Percentiles rank a stretch among this genome's conserved stretches.
phyloP scores from a whole-genome alignment of 2,113 vertebrate genomes.

The Melanotaenia duboulayi region DNA sequence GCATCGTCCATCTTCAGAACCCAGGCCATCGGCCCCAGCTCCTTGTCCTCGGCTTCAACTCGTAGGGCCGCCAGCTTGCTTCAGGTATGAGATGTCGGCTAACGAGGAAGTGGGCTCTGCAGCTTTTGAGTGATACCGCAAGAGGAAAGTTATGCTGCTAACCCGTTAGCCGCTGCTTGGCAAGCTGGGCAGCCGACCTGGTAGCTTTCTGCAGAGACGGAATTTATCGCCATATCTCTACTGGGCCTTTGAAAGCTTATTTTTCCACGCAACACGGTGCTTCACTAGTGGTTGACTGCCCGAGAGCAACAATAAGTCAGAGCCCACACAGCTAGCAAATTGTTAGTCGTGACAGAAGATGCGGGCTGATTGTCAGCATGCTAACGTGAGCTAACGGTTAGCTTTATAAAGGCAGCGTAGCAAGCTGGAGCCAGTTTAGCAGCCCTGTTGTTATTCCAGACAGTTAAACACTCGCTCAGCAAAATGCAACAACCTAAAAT shows the following conservation, averaged over 20 bases:
- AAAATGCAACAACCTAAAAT: constrained; percentile 23
- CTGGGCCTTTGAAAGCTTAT: constrained; percentile 8
- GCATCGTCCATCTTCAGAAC: constrained; percentile 96
- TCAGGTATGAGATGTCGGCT: constrained; percentile 60
- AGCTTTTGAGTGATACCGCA: constrained; percentile 56
- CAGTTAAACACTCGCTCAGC: constrained; percentile 2
- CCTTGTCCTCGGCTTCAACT: constrained; percentile 83
- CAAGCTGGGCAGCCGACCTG: constrained; percentile 62
- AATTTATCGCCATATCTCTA: constrained; percentile 65
- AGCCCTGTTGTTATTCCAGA: not conserved
- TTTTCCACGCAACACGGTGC: constrained; percentile 10
- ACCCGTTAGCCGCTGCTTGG: constrained; percentile 66
- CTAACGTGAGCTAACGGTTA: constrained; percentile 67
- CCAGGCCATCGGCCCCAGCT: constrained; percentile 90
- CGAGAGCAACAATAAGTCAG: constrained; percentile 26
- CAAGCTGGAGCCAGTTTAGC: constrained; percentile 21
- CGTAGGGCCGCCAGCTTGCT: constrained; percentile 82
- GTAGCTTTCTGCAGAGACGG: constrained; percentile 53
- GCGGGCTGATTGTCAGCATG: constrained; percentile 63
- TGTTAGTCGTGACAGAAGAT: constrained; percentile 66
- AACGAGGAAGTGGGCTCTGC: constrained; percentile 64
- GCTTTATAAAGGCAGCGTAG: constrained; percentile 42
- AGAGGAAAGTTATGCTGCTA: constrained; percentile 75
- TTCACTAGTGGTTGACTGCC: constrained; percentile 30
- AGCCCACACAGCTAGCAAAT: constrained; percentile 47